Conservation (phyloP, 2,888 invertebrate species). For the Ferrisia virgata region DNA sequence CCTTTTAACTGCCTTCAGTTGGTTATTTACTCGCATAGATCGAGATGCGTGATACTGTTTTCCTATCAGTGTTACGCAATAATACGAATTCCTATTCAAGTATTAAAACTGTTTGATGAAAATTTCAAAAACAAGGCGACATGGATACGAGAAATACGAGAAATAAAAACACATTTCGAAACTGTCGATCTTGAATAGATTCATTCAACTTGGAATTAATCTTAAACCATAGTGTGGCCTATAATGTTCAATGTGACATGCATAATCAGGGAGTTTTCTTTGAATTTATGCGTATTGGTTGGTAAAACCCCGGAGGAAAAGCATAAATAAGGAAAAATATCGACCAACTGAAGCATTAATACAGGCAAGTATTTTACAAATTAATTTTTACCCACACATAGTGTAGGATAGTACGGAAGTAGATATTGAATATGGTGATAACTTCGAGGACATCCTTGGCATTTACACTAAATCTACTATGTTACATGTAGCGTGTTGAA, state of each 20-base stretch:
- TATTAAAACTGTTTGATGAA: too few species aligned
- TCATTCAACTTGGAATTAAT: background rate
- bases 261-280: background rate
- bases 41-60: too few species aligned
- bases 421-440: constrained; percentile 23
- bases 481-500: background rate
- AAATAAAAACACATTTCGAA: background rate
- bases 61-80: too few species aligned
- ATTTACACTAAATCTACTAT: background rate
- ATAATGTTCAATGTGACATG: background rate
- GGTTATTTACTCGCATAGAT: too few species aligned
- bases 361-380: background rate
- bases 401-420: background rate
- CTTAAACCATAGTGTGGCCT: background rate
- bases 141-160: too few species aligned
- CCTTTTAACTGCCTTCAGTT: too few species aligned
- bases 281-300: background rate
- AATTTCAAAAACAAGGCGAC: too few species aligned
- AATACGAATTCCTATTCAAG: too few species aligned
- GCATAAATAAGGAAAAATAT: background rate
- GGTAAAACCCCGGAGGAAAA: background rate
- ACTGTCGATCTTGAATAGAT: background rate
- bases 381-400: background rate
- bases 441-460: constrained; percentile 8
- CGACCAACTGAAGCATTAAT: too few species aligned